phyloP scores from a whole-genome alignment of 2,113 vertebrate genomes.

The Prunella fulvescens region DNA sequence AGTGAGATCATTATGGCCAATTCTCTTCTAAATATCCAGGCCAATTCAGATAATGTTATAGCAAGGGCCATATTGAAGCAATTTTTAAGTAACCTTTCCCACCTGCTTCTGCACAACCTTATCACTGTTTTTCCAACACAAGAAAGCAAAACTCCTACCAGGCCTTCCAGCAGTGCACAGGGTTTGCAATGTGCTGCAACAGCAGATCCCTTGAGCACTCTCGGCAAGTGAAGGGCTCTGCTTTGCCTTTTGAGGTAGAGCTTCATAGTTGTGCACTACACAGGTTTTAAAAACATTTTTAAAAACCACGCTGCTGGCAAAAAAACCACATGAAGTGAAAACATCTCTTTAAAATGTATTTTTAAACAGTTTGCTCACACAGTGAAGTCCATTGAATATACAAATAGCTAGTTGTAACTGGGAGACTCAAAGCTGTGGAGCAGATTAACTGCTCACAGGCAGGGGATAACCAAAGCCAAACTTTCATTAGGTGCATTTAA shows the following conservation, averaged over 20 bases:
- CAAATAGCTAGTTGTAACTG: conserved; percentile 26
- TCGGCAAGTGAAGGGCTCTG: neutral
- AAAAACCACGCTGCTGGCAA: conserved; percentile 6
- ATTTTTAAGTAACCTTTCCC: conserved; percentile 49
- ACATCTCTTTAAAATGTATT: conserved; percentile 31
- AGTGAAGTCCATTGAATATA: conserved; percentile 32
- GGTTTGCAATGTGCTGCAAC: conserved; percentile 13
- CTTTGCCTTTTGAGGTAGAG: conserved; percentile 3
- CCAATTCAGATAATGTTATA: conserved; percentile 44
- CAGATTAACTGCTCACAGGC: neutral
- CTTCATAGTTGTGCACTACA: neutral
- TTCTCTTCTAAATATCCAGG: conserved; percentile 46
- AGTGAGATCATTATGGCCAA: conserved; percentile 45
- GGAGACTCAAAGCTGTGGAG: neutral
- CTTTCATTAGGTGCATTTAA: neutral
- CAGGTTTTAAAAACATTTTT: neutral
- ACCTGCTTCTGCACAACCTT: conserved; percentile 45
- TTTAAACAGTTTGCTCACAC: conserved; percentile 41
- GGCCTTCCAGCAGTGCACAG: neutral
- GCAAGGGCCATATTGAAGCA: conserved; percentile 46
- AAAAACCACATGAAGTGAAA: conserved; percentile 43
- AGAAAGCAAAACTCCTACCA: conserved; percentile 1
- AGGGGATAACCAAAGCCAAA: neutral
- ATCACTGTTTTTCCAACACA: conserved; percentile 21
- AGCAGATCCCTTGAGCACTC: conserved; percentile 14